Evolutionary conservation across 1,140 invertebrate species (phyloP).

Genomic region (Cylas formicarius): DNA sequence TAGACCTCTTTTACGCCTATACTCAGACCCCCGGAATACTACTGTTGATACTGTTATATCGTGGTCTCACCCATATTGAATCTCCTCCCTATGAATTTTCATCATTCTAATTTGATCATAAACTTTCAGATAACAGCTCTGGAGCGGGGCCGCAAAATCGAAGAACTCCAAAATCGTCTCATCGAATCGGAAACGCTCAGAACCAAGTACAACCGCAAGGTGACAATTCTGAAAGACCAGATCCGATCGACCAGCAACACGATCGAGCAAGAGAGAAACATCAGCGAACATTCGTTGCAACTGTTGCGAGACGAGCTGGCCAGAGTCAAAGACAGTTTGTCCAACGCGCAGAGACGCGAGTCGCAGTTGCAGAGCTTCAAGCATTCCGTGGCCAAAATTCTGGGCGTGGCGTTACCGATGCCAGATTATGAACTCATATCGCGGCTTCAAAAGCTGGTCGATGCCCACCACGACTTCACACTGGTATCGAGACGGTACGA

Average conservation of each 20-base stretch:
- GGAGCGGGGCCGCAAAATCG: constrained; percentile 73
- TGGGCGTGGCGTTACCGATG: constrained; percentile 60
- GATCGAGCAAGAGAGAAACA: constrained; percentile 60
- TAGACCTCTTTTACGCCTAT: too few relatives aligned
- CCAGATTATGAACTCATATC: constrained; percentile 71
- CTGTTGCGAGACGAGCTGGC: constrained; percentile 63
- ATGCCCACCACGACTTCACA: constrained; percentile 70
- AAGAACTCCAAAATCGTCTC: constrained; percentile 69
- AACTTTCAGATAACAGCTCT: constrained; percentile 67
- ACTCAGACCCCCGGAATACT: too few relatives aligned
- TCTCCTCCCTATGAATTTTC: background rate
- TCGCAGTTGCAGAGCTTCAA: constrained; percentile 67
- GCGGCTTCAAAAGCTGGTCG: constrained; percentile 61
- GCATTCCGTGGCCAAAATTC: constrained; percentile 56
- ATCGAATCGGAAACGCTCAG: constrained; percentile 65
- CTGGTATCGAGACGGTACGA: constrained; percentile 64
- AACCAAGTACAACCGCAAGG: constrained; percentile 61
- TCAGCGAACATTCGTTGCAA: constrained; percentile 59
- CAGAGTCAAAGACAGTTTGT: constrained; percentile 60
- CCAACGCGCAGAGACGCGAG: constrained; percentile 64
- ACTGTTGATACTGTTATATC: too few relatives aligned
- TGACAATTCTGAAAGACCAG: constrained; percentile 63
- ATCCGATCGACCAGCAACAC: constrained; percentile 55
- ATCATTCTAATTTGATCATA: background rate
- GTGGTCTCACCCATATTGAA: too few relatives aligned